A percentile compares a stretch with the other conserved stretches of the same genome.
Evolutionary conservation across 2,797 vertebrate genomes (phyloP).

Genomic region (Denticeps clupeoides): DNA sequence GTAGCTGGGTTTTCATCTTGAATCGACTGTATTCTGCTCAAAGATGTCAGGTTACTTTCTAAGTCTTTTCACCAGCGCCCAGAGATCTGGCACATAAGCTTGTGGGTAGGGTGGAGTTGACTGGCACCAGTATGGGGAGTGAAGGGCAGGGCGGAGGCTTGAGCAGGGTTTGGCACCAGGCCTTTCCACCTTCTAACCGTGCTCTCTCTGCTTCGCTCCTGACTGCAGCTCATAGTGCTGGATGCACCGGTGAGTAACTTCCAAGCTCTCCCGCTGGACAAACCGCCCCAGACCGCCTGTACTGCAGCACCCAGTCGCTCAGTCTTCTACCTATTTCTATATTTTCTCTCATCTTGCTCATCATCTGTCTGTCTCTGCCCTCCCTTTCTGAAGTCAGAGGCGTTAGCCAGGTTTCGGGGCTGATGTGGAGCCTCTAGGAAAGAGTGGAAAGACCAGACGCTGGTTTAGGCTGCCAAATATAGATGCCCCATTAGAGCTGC

Average conservation of each 20-base stretch:
- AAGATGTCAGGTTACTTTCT: too few species aligned
- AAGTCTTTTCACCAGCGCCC: too few species aligned
- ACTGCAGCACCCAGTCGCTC: background rate
- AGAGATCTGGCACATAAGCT: too few species aligned
- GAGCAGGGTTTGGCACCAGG: too few species aligned
- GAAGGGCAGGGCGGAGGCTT: too few species aligned
- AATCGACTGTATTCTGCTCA: too few species aligned
- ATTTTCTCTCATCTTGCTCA: background rate
- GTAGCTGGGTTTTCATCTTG: too few species aligned
- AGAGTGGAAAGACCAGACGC: background rate
- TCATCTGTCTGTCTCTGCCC: background rate
- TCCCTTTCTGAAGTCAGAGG: background rate
- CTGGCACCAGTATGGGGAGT: too few species aligned
- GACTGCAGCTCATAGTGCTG: slow-evolving; percentile 88
- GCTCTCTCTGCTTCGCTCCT: slow-evolving; percentile 56
- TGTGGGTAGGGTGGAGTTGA: too few species aligned
- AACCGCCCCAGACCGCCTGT: slow-evolving; percentile 18
- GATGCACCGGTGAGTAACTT: slow-evolving; percentile 83
- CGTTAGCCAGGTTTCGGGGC: background rate
- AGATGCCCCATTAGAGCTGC: slow-evolving; percentile 14
- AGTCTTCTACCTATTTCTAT: background rate
- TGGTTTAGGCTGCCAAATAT: slow-evolving; percentile 4
- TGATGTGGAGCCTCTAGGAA: background rate
- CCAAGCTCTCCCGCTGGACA: slow-evolving; percentile 25
- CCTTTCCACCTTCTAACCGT: slow-evolving; percentile 50